These are phyloP conservation scores for Zaprionus nigranus DNA, from an alignment of 1,140 invertebrate species.

Conservation along the genomic window DNA sequence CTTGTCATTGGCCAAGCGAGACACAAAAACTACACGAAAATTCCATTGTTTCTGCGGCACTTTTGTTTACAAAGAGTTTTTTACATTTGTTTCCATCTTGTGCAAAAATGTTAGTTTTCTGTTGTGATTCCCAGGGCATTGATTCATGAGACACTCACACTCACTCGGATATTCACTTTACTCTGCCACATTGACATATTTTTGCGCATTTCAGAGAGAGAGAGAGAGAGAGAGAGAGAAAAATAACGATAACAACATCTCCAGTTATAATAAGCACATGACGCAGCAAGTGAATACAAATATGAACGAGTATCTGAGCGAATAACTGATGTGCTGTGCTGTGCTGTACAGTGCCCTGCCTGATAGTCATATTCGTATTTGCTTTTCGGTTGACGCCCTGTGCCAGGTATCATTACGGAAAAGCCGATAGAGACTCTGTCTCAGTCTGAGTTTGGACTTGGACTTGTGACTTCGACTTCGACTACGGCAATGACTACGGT, in stretches of 20 bases:
- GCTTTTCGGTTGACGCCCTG: constrained; percentile 47
- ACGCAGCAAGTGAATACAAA: constrained; percentile 35
- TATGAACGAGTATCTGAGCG: constrained; percentile 21
- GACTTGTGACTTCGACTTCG: constrained; percentile 3
- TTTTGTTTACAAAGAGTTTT: constrained; percentile 42
- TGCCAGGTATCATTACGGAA: constrained; percentile 52
- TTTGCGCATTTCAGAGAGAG: constrained; percentile 18
- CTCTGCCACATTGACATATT: constrained; percentile 38
- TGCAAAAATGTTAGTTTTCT: constrained; percentile 18
- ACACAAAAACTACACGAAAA: constrained; percentile 58
- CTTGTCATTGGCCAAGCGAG: constrained; percentile 44
- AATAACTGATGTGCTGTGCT: constrained; percentile 11
- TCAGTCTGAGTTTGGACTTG: constrained; percentile 10
- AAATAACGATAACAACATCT: constrained; percentile 45
- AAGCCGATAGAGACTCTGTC: constrained; percentile 35
- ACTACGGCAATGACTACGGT: too few relatives aligned
- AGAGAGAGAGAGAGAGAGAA: constrained; percentile 1
- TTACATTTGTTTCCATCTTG: constrained; percentile 6
- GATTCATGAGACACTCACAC: constrained; percentile 18
- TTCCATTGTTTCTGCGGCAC: constrained; percentile 55
- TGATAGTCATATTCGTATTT: constrained; percentile 26
- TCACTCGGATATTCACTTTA: constrained; percentile 15
- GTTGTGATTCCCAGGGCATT: constrained; percentile 19
- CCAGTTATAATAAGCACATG: constrained; percentile 63
- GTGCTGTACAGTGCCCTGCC: neutral